A percentile compares a stretch with the other conserved stretches of the same genome.
Conservation (phyloP, 2,113 vertebrate genomes). For the pig (Sus scrofa) region T2T-Sscrofa CM000814.6:112324001-112324500, state of each 20-base stretch:
- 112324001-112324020: background rate
- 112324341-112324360: background rate
- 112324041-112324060: background rate
- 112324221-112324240: background rate
- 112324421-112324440: background rate
- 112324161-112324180: background rate
- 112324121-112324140: background rate
- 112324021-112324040: background rate
- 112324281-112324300: background rate
- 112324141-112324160: background rate
- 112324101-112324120: background rate
- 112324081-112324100: background rate
- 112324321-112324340: rapidly evolving
- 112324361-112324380: background rate
- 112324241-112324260: background rate
- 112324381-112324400: background rate
- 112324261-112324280: background rate
- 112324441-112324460: background rate
- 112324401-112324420: background rate
- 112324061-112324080: background rate
- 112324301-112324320: background rate
- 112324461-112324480: background rate
- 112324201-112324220: background rate
- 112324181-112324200: background rate
- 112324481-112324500: background rate